Conservation (phyloP, 2,113 vertebrate genomes). For the Indicator maculatus region DNA sequence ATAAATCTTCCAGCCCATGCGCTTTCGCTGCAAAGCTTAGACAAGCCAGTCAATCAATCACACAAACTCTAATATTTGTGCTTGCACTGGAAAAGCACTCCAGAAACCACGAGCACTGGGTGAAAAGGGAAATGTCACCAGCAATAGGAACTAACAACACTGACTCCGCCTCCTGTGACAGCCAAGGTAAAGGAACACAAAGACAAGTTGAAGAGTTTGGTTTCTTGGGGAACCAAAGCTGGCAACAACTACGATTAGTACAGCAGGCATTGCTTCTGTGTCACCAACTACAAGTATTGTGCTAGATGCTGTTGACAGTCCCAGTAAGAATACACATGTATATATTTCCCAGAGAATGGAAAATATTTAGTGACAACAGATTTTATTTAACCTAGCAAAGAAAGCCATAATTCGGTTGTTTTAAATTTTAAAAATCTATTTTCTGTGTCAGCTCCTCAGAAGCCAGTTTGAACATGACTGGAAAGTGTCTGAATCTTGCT, state of each 20-base stretch:
- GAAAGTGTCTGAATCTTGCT: not conserved
- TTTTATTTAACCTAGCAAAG: not conserved
- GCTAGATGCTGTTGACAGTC: not conserved
- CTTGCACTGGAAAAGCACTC: not conserved
- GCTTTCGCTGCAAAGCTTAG: not conserved
- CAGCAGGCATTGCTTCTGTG: not conserved
- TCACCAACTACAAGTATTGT: not conserved
- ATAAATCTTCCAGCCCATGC: not conserved
- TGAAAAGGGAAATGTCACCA: not conserved
- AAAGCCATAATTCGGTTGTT: not conserved
- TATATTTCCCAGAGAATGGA: not conserved
- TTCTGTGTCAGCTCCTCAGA: not conserved
- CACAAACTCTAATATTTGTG: not conserved
- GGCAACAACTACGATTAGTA: not conserved
- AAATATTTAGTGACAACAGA: not conserved
- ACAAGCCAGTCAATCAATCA: not conserved
- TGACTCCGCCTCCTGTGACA: not conserved
- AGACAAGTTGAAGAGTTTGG: not conserved
- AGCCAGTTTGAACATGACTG: not conserved
- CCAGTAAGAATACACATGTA: not conserved
- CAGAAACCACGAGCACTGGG: not conserved
- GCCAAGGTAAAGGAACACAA: not conserved
- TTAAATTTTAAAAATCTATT: not conserved
- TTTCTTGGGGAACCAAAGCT: not conserved
- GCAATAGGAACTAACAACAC: fast-evolving